A percentile compares a stretch with the other conserved stretches of the same genome.
phyloP scores from a whole-genome alignment of 2,888 invertebrate species.

The Thymelicus sylvestris region DNA sequence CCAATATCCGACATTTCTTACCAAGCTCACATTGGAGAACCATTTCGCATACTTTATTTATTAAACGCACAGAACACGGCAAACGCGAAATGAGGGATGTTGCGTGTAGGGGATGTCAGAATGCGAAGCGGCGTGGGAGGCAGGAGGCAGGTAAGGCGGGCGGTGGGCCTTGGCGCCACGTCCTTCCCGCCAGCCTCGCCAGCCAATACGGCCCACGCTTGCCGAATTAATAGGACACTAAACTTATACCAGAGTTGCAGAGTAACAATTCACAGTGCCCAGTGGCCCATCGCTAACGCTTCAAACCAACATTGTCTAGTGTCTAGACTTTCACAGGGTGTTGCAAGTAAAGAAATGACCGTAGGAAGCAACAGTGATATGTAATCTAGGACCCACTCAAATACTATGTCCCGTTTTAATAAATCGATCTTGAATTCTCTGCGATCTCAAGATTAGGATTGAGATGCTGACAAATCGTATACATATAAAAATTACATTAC shows the following conservation, averaged over 20 bases:
- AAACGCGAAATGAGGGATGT: constrained; percentile 12
- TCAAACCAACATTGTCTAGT: too few species aligned
- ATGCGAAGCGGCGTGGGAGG: constrained; percentile 46
- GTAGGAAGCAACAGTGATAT: too few species aligned
- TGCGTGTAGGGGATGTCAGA: constrained; percentile 8
- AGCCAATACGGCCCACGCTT: neutral
- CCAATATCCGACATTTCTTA: too few species aligned
- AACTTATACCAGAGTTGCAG: too few species aligned
- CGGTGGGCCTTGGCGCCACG: constrained; percentile 69
- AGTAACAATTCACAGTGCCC: neutral
- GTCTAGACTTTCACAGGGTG: too few species aligned
- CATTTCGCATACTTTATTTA: neutral
- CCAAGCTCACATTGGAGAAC: neutral
- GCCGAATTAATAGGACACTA: neutral
- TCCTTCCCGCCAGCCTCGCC: constrained; percentile 57
- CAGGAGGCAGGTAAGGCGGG: constrained; percentile 61
- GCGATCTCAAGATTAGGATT: too few species aligned
- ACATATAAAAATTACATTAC: too few species aligned
- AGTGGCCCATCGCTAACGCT: neutral
- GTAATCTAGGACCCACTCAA: too few species aligned
- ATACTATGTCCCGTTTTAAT: too few species aligned
- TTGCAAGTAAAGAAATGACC: too few species aligned
- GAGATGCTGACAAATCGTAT: too few species aligned
- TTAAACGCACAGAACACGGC: neutral
- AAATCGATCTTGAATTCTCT: too few species aligned